Conservation (phyloP, 2,113 vertebrate species). For the Corythoichthys intestinalis region DNA sequence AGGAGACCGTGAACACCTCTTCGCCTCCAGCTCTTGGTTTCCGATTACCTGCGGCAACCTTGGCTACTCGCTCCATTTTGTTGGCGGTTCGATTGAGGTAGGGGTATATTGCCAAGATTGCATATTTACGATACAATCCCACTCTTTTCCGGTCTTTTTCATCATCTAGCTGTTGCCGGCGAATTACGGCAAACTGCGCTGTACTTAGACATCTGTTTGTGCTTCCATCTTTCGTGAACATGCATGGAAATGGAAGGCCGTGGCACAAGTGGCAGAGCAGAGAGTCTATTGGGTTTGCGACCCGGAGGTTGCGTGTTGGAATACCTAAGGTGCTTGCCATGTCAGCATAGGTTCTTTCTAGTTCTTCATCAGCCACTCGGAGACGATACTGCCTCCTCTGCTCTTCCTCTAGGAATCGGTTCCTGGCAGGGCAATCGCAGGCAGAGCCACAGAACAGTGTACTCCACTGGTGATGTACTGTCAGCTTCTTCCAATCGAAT, state of each 20-base stretch:
- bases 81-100: conserved; percentile 84
- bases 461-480: conserved; percentile 86
- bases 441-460: conserved; percentile 86
- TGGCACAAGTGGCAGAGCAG: conserved; percentile 94
- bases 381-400: conserved; percentile 88
- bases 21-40: conserved; percentile 67
- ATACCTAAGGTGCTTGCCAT: conserved; percentile 87
- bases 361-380: conserved; percentile 74
- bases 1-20: conserved; percentile 83
- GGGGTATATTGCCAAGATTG: conserved; percentile 85
- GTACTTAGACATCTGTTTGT: conserved; percentile 77
- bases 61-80: conserved; percentile 79
- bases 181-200: conserved; percentile 88
- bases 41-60: conserved; percentile 51
- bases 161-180: conserved; percentile 87
- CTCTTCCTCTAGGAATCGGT: conserved; percentile 87
- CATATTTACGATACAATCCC: conserved; percentile 84
- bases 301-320: conserved; percentile 82
- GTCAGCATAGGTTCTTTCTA: conserved; percentile 82
- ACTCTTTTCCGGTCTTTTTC: conserved; percentile 81
- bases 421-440: conserved; percentile 88
- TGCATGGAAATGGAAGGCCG: conserved; percentile 86
- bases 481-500: conserved; percentile 87
- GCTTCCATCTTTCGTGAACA: conserved; percentile 11
- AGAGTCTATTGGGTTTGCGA: conserved; percentile 91